Evolutionary conservation across 2,888 invertebrate genomes (phyloP), one percentile per base, ranked within the genome.

Genomic region (Xanthia icteritia): DNA sequence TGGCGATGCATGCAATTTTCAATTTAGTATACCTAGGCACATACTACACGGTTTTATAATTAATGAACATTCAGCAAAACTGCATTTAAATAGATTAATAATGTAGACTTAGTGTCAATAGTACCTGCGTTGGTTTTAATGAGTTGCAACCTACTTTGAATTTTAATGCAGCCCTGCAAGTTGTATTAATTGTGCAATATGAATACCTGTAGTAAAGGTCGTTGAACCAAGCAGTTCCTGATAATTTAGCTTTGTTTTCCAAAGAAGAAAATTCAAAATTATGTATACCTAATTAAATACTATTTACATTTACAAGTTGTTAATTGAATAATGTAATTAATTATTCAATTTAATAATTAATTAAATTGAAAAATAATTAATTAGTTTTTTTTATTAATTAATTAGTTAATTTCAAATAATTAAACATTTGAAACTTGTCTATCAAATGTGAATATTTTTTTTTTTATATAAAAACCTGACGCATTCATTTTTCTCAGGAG

Each of bases 111-210:
- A 61, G 78, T 36, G 58, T 42, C 68, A n/a, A 58, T 54, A 23
- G 74, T 85, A 74, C 82, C 84, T 85, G 86, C 31, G 67, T 72
- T 85, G 72, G 68, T 63, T 85, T 74, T 82, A 85, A 85, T 85
- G 69, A 78, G 74, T 75, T 51, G 48, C 72, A 73, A 77, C 31
- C 73, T 77, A 85, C 66, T 78, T 80, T 82, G 79, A 77, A 86
- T 86, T 75, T 72, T 70, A 87, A 77, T 80, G 79, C 64, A 77
- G 66, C 9, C 54, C 67, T 68, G 54, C 73, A 67, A 76, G 63
- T 68, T 42, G 36, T 60, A 65, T 75, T 73, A 75, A 79, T 82
- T 86, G 77, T 76, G 76, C 42, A 70, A 78, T 67, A 79, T 67
- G 42, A 39, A 36, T 77, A 56, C 45, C 8, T 42, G 42, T 73